Base-by-base conservation (phyloP, 2,888 invertebrate genomes). In the Masnerella sp. region DNA sequence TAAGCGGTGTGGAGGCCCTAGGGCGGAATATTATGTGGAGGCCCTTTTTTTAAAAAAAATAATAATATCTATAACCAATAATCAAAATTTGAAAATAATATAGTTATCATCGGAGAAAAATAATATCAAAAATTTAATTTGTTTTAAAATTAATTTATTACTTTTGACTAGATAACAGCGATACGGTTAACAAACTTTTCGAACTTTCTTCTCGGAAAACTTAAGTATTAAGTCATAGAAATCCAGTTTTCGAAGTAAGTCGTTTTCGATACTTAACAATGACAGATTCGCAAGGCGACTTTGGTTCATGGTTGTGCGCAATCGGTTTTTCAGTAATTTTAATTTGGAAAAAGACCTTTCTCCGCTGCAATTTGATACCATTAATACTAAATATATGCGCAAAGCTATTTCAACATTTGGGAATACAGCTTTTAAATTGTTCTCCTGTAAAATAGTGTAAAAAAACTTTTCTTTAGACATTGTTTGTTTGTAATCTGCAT, bases 381-480 rank as follows among this genome's bases (percentile, higher is more conserved):
- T 36, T n/a, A 36, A 14, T 11, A 14, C 14, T 4, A 36, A 14
- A n/a, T 36, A 36, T 2, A 36, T 36, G 2, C 36, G 2, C 14
- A 36, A 36, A 36, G 8, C 14, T 12, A 36, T 36, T 51, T 61
- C 49, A 4, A 36, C 18, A 32, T 67, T 72, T 1, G 47, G 34
- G 20, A 65, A 65, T 18, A 25, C n/a, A 15, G 36, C 17, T 9
- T 34, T 17, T 5, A 47, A 25, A 14, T 45, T 22, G n/a, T 47
- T 47, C 0, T 56, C 9, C 8, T 8, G 4, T 1, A 65, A 25
- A 30, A 65, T 54, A 25, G 18, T 2, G 9, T 51, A 59, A 36
- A 49, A 51, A n/a, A 43, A 42, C 20, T 51, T 1, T 38, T 58
- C 58, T 32, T 20, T 49, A 3, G 49, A 12, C n/a, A 49, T 18